Conservation (phyloP, 2,113 vertebrate species). For the Bos taurus region DNA sequence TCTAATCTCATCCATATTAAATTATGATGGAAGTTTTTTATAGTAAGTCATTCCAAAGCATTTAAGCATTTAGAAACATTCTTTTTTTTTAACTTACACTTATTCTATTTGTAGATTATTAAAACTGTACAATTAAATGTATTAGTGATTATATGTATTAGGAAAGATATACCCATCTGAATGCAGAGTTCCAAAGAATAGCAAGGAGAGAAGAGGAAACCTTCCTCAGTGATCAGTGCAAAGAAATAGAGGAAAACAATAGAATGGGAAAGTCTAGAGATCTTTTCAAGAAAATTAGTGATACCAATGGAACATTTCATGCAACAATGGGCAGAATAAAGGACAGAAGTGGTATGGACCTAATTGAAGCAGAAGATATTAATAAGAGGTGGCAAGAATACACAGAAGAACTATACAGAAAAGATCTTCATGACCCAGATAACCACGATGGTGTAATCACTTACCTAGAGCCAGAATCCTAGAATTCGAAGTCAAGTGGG, state of each 20-base stretch:
- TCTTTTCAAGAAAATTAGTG: background rate
- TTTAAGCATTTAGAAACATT: slow-evolving; percentile 19
- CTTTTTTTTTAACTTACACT: background rate
- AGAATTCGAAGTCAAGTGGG: background rate
- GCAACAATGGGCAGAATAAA: background rate
- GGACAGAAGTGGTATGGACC: background rate
- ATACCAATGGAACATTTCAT: background rate
- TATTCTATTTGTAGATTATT: background rate
- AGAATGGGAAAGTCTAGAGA: background rate
- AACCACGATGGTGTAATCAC: background rate
- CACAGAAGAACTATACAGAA: background rate
- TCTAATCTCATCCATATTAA: background rate
- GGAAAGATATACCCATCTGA: background rate
- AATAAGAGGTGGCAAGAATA: background rate
- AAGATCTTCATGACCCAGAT: background rate
- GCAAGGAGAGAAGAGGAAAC: background rate
- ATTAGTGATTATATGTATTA: background rate
- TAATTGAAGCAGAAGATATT: background rate
- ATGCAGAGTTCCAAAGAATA: background rate
- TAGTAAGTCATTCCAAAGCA: background rate
- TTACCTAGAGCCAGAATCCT: background rate
- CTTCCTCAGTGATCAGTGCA: background rate
- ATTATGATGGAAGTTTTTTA: background rate
- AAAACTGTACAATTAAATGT: background rate
- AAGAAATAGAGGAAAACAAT: background rate